Evolutionary conservation across 2,113 vertebrate species (phyloP).

Genomic region (Equus quagga): DNA sequence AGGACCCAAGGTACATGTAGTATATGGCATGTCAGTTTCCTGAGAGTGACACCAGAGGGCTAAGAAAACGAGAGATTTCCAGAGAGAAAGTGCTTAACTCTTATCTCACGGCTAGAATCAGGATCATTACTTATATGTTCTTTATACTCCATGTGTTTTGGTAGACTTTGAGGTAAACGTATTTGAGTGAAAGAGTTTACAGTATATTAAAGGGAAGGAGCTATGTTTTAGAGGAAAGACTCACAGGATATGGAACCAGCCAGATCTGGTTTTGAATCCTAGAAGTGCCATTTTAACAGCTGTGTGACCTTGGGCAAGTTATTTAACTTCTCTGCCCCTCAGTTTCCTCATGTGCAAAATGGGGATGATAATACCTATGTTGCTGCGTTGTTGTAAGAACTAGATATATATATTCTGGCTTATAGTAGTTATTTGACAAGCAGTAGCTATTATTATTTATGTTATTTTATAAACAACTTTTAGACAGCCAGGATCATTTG

Average conservation of each 20-base stretch:
- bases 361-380: background rate
- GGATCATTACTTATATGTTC: slow-evolving; percentile 13
- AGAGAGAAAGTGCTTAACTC: background rate
- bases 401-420: background rate
- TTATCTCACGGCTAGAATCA: slow-evolving; percentile 66
- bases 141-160: slow-evolving; percentile 74
- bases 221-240: background rate
- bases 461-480: slow-evolving; percentile 71
- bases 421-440: slow-evolving; percentile 65
- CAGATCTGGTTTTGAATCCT: background rate
- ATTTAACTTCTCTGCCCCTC: slow-evolving; percentile 22
- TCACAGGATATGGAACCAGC: background rate
- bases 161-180: slow-evolving; percentile 80
- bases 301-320: slow-evolving; percentile 49
- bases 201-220: background rate
- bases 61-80: background rate
- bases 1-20: background rate
- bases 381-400: background rate
- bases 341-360: slow-evolving; percentile 25
- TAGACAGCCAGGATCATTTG: slow-evolving; percentile 81
- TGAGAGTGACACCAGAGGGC: background rate
- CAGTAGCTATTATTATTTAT: slow-evolving; percentile 53
- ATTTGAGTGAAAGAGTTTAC: slow-evolving; percentile 79
- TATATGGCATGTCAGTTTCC: background rate
- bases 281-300: slow-evolving; percentile 31